Base-by-base conservation (phyloP, 2,113 vertebrate species). In the Hipposideros armiger region DNA sequence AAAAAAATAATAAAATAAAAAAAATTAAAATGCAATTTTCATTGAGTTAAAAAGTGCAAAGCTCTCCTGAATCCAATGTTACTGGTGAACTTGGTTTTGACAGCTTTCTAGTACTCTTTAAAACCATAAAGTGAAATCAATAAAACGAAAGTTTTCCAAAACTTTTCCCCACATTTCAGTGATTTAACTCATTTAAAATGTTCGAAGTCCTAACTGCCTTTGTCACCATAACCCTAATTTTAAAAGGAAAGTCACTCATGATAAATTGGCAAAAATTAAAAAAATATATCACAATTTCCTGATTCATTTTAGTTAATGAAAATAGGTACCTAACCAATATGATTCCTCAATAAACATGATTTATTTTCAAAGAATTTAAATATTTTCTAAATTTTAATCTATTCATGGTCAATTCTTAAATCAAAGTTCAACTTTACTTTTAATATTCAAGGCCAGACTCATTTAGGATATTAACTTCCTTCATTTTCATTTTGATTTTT, bases 31-130 rank as follows among this genome's bases (percentile, higher is more conserved):
- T 98, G 98, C 96, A 98, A 96, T 98, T 95, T 92, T 98, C 95
- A 98, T 96, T 96, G 97, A 98, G 97, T 98, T 98, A 99, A 97
- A 98, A 98, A 98, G 98, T 98, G 98, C 98, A 98, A 98, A 98
- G 97, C 97, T 98, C 97, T 95, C 97, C 96, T 92, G 97, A 98
- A 95, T 92, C 96, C 96, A 96, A 98, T 95, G 96, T 97, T 95
- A 64, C 1, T 95, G 97, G 98, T 97, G 98, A 9, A 93, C 97
- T 98, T 1, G 11, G 96, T 96, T 98, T 96, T 97, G 95, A 97
- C 93, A 98, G 97, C 96, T 97, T 95, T 87, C 98, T 97, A 96
- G 97, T 98, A 95, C 81, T 92, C 91, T 96, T 97, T 98, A 96
- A 58, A 95, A 97, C 90, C 97, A 97, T 95, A 97, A 98, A 98